Base-by-base conservation (phyloP, 2,888 invertebrate species). In the Tinea pellionella region DNA sequence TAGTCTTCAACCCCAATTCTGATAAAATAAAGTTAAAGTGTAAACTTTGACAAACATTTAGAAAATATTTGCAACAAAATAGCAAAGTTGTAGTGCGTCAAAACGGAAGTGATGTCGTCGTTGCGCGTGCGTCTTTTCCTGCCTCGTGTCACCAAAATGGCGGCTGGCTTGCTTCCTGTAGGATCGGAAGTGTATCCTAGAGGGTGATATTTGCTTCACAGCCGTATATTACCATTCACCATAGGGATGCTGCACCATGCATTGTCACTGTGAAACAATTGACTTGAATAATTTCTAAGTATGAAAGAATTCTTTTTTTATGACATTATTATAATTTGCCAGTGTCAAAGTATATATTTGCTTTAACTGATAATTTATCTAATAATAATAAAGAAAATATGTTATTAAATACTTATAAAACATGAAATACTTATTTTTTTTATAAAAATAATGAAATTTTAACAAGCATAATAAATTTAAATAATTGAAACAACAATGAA, bases 61-160 rank as follows among this genome's bases (percentile, higher is more conserved):
- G 32, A 69, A 75, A 80, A 78, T 75, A 78, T 79, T 79, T 78
- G 75, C 77, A 77, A 72, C 74, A 76, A 80, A 80, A 72, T 70
- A 66, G 74, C 73, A 69, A 72, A 73, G 72, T 77, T 74, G 75
- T 72, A 71, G 47, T 15, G 70, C 70, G 73, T 70, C 65, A 66
- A 71, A 70, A 61, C 76, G 85, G 86, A 84, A 77, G 77, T 79
- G 77, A 78, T 78, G 70, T 70, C 70, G 75, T 74, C 69, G 71
- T 64, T 83, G 84, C 84, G 85, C 84, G 85, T 80, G 86, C 84
- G 85, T 69, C 19, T 7, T 32, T 30, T 56, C 71, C 64, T 66
- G 70, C 77, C 80, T 85, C 85, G 84, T 75, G 84, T 77, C 84
- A 73, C 73, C 85, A 86, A 88, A 85, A 88, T 87, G 87, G 86